Percentiles rank a stretch among this genome's conserved stretches.
phyloP scores from a whole-genome alignment of 2,797 vertebrate genomes.

The Harpagifer antarcticus region DNA sequence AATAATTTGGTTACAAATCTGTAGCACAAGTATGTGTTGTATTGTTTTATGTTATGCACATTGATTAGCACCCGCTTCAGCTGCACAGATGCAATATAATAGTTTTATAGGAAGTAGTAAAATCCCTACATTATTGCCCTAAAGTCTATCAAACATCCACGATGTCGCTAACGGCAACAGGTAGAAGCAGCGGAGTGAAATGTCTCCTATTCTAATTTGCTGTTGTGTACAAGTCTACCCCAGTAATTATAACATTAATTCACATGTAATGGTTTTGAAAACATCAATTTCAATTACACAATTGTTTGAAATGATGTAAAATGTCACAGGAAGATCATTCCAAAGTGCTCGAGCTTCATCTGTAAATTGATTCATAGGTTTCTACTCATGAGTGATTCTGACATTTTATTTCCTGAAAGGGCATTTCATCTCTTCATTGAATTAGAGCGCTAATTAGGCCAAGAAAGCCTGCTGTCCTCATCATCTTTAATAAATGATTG shows the following conservation, averaged over 20 bases:
- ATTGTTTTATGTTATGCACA: not conserved
- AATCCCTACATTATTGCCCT: not conserved
- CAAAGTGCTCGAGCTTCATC: conserved; percentile 10
- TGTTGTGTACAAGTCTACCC: not conserved
- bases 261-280: not conserved
- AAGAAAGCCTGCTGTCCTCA: conserved; percentile 27
- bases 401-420: conserved; percentile 61
- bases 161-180: not conserved
- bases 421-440: conserved; percentile 42
- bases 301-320: conserved; percentile 16
- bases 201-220: not conserved
- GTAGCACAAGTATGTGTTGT: not conserved
- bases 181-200: not conserved
- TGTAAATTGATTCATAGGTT: conserved; percentile 45
- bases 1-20: too few relatives aligned
- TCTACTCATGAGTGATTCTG: conserved; percentile 59
- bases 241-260: not conserved
- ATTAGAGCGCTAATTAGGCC: conserved; percentile 35
- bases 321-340: conserved; percentile 32
- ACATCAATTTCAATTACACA: conserved; percentile 18
- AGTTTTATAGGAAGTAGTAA: not conserved
- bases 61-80: not conserved
- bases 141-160: not conserved
- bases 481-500: conserved; percentile 28
- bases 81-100: not conserved